Evolutionary conservation across 1,140 invertebrate genomes (phyloP), one percentile per base, ranked within the genome.

Genomic region (Hesperophylax magnus): DNA sequence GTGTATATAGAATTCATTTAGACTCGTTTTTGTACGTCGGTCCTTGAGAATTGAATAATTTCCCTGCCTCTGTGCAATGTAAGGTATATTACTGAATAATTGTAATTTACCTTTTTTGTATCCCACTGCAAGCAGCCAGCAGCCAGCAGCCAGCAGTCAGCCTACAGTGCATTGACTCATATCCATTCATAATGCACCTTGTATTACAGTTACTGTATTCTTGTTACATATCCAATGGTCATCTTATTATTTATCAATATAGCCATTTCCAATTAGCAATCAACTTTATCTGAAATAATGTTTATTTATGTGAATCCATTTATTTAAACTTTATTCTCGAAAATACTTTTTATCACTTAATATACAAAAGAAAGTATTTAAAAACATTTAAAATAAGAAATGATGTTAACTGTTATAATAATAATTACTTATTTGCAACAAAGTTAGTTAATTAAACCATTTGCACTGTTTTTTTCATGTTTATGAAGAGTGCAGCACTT

Each of bases 161-260:
- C 39, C 17, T 39, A 69, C 31, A 34, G 65, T 69, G 65, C 65
- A 69, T 69, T 69, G 65, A 69, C 65, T 69, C 11, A n/a, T 69
- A 69, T 39, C 65, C 39, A n/a, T 69, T 69, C 65, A 69, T 69
- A 69, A 69, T 69, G 65, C 65, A 69, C 65, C 15, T 34, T 18
- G 27, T 31, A 31, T 69, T 69, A 69, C 39, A 47, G 39, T 47
- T 47, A 69, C 65, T 69, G 34, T 69, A 69, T 69, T 69, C 34
- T 47, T 69, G n/a, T n/a, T n/a, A 18, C 18, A 11, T 34, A 34
- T 69, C 58, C 18, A 69, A 31, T 69, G 65, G 65, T 69, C 65
- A 69, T 69, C 65, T 69, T 69, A 61, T 61, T 47, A 61, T 69
- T 52, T 69, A 69, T 69, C 65, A 69, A n/a, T 69, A 69, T 18